Evolutionary conservation across 2,113 vertebrate genomes (phyloP).

Genomic region (Pelobates fuscus): DNA sequence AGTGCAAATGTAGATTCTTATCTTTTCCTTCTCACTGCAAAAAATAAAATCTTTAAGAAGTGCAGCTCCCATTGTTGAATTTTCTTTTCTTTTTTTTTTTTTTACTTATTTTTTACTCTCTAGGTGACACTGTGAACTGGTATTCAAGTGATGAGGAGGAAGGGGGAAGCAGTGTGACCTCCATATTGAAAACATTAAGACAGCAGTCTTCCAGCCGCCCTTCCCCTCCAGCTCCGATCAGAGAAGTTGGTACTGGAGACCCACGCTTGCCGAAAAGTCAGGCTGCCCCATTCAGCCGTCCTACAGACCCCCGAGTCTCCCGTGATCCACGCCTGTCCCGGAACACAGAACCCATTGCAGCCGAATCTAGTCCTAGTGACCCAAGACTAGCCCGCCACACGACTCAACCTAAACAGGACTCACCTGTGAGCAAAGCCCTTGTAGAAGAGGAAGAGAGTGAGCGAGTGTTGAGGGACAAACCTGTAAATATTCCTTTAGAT

Average conservation of each 20-base stretch:
- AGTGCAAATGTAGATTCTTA: too few species aligned
- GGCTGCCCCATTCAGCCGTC: constrained; percentile 53
- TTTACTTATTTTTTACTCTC: not conserved
- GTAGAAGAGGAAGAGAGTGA: constrained; percentile 86
- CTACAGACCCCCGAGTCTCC: constrained; percentile 76
- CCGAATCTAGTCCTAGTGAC: constrained; percentile 69
- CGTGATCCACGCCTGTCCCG: constrained; percentile 82
- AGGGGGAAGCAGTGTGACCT: constrained; percentile 87
- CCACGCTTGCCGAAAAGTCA: constrained; percentile 81
- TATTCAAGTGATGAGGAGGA: constrained; percentile 96
- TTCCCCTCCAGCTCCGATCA: constrained; percentile 19
- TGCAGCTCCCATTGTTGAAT: too few species aligned
- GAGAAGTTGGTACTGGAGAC: constrained; percentile 59
- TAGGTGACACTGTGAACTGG: constrained; percentile 92
- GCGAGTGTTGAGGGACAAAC: constrained; percentile 81
- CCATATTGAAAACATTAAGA: constrained; percentile 86
- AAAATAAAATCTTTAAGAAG: too few species aligned
- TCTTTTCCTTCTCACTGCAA: too few species aligned
- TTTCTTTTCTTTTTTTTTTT: too few species aligned
- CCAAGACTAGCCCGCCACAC: constrained; percentile 67
- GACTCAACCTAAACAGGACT: constrained; percentile 50
- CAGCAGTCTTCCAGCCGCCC: constrained; percentile 77
- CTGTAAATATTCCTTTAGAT: constrained; percentile 82
- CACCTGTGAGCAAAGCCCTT: constrained; percentile 48
- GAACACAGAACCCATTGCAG: constrained; percentile 65